Percentiles rank a stretch among this genome's conserved stretches.
phyloP scores from a whole-genome alignment of 1,140 invertebrate species.

The Lepeophtheirus salmonis region DNA sequence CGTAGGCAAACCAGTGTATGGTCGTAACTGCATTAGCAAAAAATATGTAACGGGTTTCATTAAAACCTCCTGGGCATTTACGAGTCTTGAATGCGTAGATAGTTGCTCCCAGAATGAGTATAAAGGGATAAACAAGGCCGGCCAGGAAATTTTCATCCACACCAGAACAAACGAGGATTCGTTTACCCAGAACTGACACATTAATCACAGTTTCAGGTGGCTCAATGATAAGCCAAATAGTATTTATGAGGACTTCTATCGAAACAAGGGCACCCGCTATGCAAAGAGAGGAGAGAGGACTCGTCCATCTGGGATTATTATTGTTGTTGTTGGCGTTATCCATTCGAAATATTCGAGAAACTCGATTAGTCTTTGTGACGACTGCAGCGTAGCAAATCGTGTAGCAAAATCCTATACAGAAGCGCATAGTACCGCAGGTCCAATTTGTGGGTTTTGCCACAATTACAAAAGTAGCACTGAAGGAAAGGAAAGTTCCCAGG shows the following conservation, averaged over 20 bases:
- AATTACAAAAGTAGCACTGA: constrained; percentile 36
- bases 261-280: constrained; percentile 34
- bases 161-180: constrained; percentile 23
- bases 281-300: constrained; percentile 33
- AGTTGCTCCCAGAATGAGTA: constrained; percentile 41
- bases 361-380: constrained; percentile 39
- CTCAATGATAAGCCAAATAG: constrained; percentile 32
- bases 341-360: constrained; percentile 34
- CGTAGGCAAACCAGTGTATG: constrained; percentile 53
- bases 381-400: constrained; percentile 38
- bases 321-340: constrained; percentile 20
- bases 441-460: constrained; percentile 31
- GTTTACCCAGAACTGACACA: constrained; percentile 27
- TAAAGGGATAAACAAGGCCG: constrained; percentile 35
- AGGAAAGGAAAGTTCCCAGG: constrained; percentile 34
- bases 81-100: constrained; percentile 52
- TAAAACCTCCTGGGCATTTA: constrained; percentile 56
- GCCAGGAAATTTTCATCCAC: constrained; percentile 21
- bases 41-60: constrained; percentile 49
- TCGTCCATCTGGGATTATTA: constrained; percentile 29
- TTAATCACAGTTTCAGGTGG: constrained; percentile 29
- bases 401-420: constrained; percentile 34
- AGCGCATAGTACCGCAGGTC: constrained; percentile 34
- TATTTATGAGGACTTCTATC: constrained; percentile 35
- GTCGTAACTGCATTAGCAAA: constrained; percentile 58